Evolutionary conservation across 2,888 invertebrate genomes (phyloP).

Genomic region (Hypolimnas misippus): DNA sequence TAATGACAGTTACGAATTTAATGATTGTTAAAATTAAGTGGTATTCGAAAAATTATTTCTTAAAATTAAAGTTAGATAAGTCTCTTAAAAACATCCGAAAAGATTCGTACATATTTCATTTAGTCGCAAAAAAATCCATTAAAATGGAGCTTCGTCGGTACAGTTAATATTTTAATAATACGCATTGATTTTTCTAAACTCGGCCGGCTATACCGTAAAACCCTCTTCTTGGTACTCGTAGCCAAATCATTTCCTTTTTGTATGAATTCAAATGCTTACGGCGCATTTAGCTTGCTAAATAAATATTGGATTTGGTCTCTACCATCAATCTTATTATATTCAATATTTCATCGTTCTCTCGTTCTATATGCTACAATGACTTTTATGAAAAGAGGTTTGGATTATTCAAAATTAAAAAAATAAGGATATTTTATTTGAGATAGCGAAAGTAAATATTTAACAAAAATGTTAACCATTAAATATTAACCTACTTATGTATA

Average conservation of each 20-base stretch:
- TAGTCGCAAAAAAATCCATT: not conserved
- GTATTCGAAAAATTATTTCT: no score
- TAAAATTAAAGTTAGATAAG: not conserved
- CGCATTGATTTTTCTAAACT: conserved; percentile 9
- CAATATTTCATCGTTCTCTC: conserved; percentile 52
- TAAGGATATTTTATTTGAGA: not conserved
- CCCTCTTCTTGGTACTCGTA: conserved; percentile 20
- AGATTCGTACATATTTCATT: not conserved
- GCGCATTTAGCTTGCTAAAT: conserved; percentile 47
- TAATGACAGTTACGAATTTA: no score
- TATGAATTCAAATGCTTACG: conserved; percentile 49
- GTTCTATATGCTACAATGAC: not conserved
- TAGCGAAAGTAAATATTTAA: not conserved
- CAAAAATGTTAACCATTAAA: not conserved
- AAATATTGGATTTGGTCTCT: conserved; percentile 55
- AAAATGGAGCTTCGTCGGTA: not conserved
- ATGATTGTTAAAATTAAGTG: no score
- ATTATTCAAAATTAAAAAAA: not conserved
- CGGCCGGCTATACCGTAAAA: conserved; percentile 15
- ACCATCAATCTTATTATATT: conserved; percentile 61
- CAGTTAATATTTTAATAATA: not conserved
- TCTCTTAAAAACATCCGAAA: not conserved
- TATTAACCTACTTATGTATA: no score
- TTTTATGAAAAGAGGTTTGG: not conserved
- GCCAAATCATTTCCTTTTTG: conserved; percentile 33